These are phyloP conservation scores for Eupithecia dodoneata DNA, from an alignment of 2,888 invertebrate genomes.

Conservation along the genomic window DNA sequence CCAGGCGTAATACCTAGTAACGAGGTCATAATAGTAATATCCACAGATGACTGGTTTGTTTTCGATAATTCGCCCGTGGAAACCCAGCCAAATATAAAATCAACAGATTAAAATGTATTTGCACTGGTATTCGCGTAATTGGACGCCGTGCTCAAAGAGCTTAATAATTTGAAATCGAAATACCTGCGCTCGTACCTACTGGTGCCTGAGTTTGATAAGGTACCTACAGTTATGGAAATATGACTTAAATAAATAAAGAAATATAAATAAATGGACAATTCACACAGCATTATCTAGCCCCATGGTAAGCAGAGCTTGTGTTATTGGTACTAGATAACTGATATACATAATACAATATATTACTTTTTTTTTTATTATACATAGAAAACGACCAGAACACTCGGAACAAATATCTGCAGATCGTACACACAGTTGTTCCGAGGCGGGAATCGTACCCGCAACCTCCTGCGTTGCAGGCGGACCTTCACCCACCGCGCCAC, in stretches of 20 bases:
- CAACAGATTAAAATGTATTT: slow-evolving; percentile 33
- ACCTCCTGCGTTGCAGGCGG: no score
- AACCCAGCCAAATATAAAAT: slow-evolving; percentile 23
- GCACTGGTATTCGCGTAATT: slow-evolving; percentile 27
- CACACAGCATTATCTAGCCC: no score
- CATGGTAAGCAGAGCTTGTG: no score
- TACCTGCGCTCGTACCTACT: slow-evolving; percentile 21
- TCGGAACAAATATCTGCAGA: no score
- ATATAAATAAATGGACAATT: no score
- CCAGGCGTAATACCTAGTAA: neutral
- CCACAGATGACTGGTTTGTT: slow-evolving; percentile 15
- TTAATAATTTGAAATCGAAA: slow-evolving; percentile 29
- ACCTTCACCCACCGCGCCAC: no score
- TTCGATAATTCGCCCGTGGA: slow-evolving; percentile 15
- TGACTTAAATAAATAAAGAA: neutral
- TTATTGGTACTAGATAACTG: no score
- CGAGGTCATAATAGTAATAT: slow-evolving; percentile 4
- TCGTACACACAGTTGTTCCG: no score
- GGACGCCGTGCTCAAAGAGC: slow-evolving; percentile 30
- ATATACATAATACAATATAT: no score
- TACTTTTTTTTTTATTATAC: no score
- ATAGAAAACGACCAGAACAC: no score
- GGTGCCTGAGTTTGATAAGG: neutral
- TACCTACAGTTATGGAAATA: neutral
- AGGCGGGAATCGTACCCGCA: no score